Evolutionary conservation across 2,888 invertebrate species (phyloP), one percentile per base, ranked within the genome.

Genomic region (Hipparchia semele): DNA sequence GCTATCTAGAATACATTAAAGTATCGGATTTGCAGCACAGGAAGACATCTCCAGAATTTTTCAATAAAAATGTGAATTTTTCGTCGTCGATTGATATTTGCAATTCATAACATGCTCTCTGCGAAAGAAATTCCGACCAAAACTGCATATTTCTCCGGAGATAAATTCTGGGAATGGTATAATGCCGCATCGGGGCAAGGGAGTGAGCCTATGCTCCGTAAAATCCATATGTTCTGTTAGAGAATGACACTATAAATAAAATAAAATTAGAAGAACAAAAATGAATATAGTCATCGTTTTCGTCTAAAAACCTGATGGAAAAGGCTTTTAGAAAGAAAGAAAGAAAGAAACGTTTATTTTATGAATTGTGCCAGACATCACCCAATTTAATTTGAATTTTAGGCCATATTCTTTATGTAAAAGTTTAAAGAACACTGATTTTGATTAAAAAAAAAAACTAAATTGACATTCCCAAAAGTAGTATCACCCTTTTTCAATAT

Each of bases 71-170:
- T 23, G 23, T 23, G 23, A 23, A 23, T 0, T 23, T 65, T 33
- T 10, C 9, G 23, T 53, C 23, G 33, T 23, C 51, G 51, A 65
- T 65, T 10, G 65, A 65, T 65, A 65, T 65, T 65, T 65, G 53
- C 23, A 53, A 53, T 65, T 65, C 65, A 65, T 53, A 65, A 53
- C 65, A 51, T 51, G 51, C 51, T 65, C 51, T 2, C 33, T 13
- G 51, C 64, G 49, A 53, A 12, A 33, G 53, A 51, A 64, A 23
- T 49, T 49, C 62, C 46, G 49, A 49, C 49, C 13, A 64, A 49
- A 64, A 23, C 23, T 51, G 65, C 10, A 64, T 64, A 8, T 49
- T 10, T 23, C 64, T 65, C 64, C 2, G 64, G 64, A 49, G 64
- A 51, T 0, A 13, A 23, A 65, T 51, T 65, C 49, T 10, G 6